phyloP scores from a whole-genome alignment of 2,797 vertebrate species.

The Octomys mimax region DNA sequence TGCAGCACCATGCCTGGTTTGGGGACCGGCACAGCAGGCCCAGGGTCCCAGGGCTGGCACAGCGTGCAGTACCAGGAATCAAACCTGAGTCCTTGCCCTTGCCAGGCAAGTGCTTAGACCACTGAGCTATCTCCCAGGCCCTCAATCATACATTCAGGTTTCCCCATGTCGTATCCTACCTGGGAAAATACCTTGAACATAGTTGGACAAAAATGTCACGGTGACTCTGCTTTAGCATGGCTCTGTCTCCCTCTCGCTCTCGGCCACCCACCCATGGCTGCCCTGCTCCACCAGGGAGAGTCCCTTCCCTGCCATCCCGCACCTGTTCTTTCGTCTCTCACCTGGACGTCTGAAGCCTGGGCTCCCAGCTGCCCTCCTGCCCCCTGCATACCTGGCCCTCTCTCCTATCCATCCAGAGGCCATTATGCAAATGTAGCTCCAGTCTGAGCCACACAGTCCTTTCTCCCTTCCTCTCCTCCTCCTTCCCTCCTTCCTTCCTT shows the following conservation, averaged over 20 bases:
- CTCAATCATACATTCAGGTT: neutral
- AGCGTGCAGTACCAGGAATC: too few relatives aligned
- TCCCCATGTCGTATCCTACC: neutral
- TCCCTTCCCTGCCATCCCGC: neutral
- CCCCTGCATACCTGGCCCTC: neutral
- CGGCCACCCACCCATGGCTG: neutral
- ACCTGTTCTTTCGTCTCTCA: neutral
- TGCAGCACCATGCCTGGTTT: too few relatives aligned
- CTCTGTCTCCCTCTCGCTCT: neutral
- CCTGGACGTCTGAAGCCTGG: accelerated
- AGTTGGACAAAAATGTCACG: neutral
- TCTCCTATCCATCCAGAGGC: neutral
- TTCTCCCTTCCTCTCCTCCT: too few relatives aligned
- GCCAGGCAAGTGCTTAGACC: too few relatives aligned
- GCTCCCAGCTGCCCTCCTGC: neutral
- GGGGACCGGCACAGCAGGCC: too few relatives aligned
- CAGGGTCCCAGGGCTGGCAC: too few relatives aligned
- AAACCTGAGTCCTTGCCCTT: too few relatives aligned
- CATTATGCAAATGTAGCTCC: neutral
- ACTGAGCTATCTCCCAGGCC: too few relatives aligned
- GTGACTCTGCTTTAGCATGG: neutral
- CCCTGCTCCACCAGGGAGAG: neutral
- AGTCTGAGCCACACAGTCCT: neutral
- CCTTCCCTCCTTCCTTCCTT: neutral
- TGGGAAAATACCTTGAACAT: neutral